phyloP scores from a whole-genome alignment of 35 echinoderm and acorn worm genomes.

The Nesometra sesokonis region DNA sequence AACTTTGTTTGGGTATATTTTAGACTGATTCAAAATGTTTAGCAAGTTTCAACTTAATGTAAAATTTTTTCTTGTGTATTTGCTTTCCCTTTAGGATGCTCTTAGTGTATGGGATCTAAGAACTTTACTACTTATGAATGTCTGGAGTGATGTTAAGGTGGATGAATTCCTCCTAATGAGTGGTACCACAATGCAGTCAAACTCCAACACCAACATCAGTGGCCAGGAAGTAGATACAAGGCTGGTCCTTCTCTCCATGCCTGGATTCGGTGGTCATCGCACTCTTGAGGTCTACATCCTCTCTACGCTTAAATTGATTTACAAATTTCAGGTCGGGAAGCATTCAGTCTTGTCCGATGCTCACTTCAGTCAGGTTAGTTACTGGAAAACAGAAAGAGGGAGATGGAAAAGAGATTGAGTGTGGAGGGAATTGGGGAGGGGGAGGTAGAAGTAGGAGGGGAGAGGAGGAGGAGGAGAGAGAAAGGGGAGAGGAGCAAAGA shows the following conservation, averaged over 20 bases:
- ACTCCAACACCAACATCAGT: not conserved
- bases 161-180: constrained; percentile 59
- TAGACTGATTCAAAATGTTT: no score
- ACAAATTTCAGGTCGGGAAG: constrained; percentile 36
- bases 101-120: constrained; percentile 1
- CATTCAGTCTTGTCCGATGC: constrained; percentile 42
- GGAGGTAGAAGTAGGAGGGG: no score
- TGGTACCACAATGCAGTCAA: constrained; percentile 27
- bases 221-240: not conserved
- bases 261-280: constrained; percentile 20
- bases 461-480: no score
- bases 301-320: constrained; percentile 57
- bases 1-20: no score
- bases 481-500: no score
- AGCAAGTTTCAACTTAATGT: no score
- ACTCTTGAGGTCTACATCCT: constrained; percentile 63
- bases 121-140: constrained; percentile 23
- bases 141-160: constrained; percentile 48
- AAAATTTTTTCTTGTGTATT: not conserved
- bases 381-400: not conserved
- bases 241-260: constrained; percentile 50
- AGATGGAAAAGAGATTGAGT: no score
- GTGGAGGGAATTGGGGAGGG: no score
- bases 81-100: not conserved
- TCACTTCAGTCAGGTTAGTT: constrained; percentile 43